Conservation (phyloP, 2,113 vertebrate genomes). For the Amblyornis subalaris region DNA sequence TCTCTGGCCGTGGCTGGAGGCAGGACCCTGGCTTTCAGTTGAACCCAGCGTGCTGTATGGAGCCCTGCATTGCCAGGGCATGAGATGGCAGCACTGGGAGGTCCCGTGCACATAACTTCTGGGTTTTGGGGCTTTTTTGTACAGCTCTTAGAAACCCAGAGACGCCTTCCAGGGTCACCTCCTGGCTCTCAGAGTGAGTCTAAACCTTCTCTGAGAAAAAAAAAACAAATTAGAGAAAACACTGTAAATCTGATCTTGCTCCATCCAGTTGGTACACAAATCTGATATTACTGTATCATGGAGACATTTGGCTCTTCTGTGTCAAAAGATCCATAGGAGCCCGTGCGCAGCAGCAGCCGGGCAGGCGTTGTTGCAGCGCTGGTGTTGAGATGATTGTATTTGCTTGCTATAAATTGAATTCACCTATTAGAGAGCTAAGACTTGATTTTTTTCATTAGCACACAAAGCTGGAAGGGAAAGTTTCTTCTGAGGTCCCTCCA, state of each 20-base stretch:
- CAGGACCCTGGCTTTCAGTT: not conserved
- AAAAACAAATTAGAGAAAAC: not conserved
- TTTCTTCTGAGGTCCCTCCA: slow-evolving; percentile 35
- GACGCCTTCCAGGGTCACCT: not conserved
- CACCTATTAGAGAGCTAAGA: slow-evolving; percentile 29
- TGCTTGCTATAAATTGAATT: slow-evolving; percentile 61
- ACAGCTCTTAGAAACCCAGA: not conserved
- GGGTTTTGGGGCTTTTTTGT: not conserved
- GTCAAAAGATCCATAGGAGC: not conserved
- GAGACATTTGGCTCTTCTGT: not conserved
- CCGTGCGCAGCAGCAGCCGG: not conserved
- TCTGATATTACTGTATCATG: not conserved
- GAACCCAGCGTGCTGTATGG: accelerated
- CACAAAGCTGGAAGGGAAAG: slow-evolving; percentile 44
- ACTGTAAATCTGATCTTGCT: not conserved
- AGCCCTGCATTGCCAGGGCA: not conserved
- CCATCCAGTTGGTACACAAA: not conserved
- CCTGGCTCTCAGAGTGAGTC: not conserved
- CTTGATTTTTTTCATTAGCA: slow-evolving; percentile 57
- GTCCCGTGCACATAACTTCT: accelerated
- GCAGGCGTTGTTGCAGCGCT: not conserved
- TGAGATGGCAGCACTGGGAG: too few relatives aligned
- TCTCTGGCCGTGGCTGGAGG: accelerated
- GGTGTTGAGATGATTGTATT: slow-evolving; percentile 13
- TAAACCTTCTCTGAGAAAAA: not conserved